Conservation (phyloP, 53 echinoderm and acorn worm genomes). For the Luidia sarsii region DNA sequence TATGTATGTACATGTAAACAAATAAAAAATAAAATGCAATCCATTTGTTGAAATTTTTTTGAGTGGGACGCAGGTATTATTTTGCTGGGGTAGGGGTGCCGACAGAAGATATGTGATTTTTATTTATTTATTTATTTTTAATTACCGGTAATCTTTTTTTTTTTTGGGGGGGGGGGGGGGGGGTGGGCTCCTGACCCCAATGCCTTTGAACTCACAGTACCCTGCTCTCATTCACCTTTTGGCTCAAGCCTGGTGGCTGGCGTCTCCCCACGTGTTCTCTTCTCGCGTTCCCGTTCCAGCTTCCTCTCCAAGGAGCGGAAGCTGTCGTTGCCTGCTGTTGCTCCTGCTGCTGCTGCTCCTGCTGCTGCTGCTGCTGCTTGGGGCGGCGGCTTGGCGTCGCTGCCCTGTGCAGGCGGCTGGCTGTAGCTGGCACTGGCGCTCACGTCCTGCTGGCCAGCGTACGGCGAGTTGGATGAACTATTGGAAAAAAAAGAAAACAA, state of each 20-base stretch:
- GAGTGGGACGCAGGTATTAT: too few species aligned
- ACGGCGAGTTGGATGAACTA: slow-evolving; percentile 62
- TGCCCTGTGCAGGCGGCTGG: not conserved
- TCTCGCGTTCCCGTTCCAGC: slow-evolving; percentile 83
- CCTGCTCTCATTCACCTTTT: slow-evolving; percentile 28
- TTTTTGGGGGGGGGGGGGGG: too few species aligned
- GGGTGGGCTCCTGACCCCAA: too few species aligned
- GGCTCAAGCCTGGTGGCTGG: slow-evolving; percentile 25
- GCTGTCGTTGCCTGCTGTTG: slow-evolving; percentile 63
- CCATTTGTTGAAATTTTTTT: too few species aligned
- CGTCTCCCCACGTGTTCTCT: slow-evolving; percentile 64
- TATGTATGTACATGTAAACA: too few species aligned
- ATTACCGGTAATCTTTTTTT: too few species aligned
- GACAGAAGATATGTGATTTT: too few species aligned
- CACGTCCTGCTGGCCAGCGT: slow-evolving; percentile 24
- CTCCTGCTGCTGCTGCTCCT: too few species aligned
- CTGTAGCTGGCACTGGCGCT: slow-evolving; percentile 25
- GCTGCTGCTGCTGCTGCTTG: slow-evolving; percentile 22
- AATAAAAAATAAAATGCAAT: too few species aligned
- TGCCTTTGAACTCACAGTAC: too few species aligned
- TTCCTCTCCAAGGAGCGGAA: slow-evolving; percentile 77
- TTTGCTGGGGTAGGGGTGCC: too few species aligned
- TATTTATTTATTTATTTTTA: too few species aligned
- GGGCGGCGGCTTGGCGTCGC: not conserved
- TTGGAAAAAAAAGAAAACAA: not conserved